Evolutionary conservation across 2,113 vertebrate genomes (phyloP).

Genomic region (Gulo gulo): DNA sequence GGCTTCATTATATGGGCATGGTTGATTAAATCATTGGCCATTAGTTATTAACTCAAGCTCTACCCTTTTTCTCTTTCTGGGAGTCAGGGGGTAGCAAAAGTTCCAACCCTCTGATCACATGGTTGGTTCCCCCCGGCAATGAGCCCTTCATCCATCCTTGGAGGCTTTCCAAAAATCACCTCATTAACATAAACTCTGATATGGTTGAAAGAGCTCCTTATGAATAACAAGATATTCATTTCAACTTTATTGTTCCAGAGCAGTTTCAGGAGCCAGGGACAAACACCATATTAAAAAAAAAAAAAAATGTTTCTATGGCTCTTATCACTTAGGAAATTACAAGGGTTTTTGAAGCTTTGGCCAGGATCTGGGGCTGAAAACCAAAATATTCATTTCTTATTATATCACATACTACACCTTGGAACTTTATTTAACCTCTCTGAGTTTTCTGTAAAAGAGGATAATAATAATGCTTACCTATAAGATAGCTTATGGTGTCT

Average conservation of each 20-base stretch:
- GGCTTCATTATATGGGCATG: not conserved
- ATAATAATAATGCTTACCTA: not conserved
- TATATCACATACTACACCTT: not conserved
- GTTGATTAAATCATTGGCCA: not conserved
- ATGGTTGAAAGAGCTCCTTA: not conserved
- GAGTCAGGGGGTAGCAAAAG: not conserved
- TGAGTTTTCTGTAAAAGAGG: not conserved
- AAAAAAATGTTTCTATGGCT: not conserved
- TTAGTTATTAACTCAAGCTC: not conserved
- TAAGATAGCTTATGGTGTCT: not conserved
- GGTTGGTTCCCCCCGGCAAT: not conserved
- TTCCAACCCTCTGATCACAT: not conserved
- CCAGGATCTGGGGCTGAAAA: not conserved
- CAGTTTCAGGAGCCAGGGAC: not conserved
- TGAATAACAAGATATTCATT: not conserved
- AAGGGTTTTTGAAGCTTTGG: not conserved
- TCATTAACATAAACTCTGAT: not conserved
- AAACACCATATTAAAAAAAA: not conserved
- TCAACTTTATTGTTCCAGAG: not conserved
- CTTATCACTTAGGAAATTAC: not conserved
- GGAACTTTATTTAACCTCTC: not conserved
- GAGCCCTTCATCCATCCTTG: not conserved
- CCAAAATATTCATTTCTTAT: not conserved
- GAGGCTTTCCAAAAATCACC: not conserved
- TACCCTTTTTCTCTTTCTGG: not conserved